Conservation (phyloP, 2,888 invertebrate species). For the Troglohyphantes excavatus region DNA sequence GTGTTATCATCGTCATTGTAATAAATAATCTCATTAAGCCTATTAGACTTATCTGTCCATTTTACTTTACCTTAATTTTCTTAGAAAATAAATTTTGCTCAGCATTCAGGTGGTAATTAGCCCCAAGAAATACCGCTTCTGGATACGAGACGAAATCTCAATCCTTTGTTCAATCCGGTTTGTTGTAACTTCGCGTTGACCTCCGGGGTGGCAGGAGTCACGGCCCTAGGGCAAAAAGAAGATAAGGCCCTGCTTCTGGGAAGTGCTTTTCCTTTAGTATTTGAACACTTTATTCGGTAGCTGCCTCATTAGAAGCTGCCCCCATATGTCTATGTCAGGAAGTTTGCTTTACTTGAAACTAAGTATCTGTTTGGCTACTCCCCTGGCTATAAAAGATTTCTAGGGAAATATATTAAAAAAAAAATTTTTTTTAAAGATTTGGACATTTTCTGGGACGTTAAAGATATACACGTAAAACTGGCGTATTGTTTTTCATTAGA, state of each 20-base stretch:
- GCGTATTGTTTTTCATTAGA: no score
- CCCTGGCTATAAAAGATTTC: conserved; percentile 12
- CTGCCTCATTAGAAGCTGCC: conserved; percentile 53
- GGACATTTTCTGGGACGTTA: no score
- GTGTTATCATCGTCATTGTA: no score
- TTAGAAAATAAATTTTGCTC: no score
- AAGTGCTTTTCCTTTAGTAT: conserved; percentile 36
- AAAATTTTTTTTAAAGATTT: no score
- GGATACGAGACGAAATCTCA: background rate
- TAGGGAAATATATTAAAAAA: no score
- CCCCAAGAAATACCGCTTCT: background rate
- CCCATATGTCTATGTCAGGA: conserved; percentile 67
- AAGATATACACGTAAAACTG: no score
- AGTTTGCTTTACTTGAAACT: conserved; percentile 29
- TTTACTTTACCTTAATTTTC: no score
- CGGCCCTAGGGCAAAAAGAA: background rate
- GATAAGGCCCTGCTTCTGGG: conserved; percentile 13
- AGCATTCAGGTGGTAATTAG: no score
- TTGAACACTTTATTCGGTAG: conserved; percentile 75
- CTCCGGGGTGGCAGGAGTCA: background rate
- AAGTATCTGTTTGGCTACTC: conserved; percentile 40
- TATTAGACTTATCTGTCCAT: no score
- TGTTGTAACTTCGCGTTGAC: conserved; percentile 6
- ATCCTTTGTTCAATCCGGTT: conserved; percentile 12
- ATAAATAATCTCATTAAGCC: no score